Evolutionary conservation across 37 sponge, comb jelly and placozoan species (phyloP).

Genomic region (Hormiphora californensis): DNA sequence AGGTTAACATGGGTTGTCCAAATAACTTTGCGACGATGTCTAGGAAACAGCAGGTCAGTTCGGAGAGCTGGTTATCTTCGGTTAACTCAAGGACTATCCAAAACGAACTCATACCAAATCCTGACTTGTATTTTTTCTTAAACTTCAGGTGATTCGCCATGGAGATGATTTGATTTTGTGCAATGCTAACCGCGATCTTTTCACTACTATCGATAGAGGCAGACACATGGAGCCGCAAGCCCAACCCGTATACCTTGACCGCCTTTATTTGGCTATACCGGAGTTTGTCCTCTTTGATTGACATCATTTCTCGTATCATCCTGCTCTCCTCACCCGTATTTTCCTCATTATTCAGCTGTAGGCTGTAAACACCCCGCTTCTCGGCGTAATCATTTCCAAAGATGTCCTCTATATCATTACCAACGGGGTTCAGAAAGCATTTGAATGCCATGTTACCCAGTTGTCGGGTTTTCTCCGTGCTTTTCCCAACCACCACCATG

Average conservation of each 20-base stretch:
- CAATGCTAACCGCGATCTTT: not conserved
- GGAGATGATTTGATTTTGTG: not conserved
- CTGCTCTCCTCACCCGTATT: not conserved
- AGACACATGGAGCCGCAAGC: not conserved
- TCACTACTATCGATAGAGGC: conserved; percentile 16
- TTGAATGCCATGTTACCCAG: conserved; percentile 18
- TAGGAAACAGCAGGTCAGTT: no score
- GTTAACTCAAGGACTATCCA: not conserved
- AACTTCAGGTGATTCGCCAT: conserved; percentile 45
- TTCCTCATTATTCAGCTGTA: not conserved
- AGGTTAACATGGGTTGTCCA: not conserved
- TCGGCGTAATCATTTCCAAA: not conserved
- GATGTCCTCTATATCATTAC: conserved; percentile 13
- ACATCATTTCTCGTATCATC: not conserved
- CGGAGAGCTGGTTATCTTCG: not conserved
- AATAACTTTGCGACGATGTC: not conserved
- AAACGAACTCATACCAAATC: conserved; percentile 37
- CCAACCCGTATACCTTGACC: conserved; percentile 34
- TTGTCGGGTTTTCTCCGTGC: not conserved
- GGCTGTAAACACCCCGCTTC: not conserved
- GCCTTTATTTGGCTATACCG: not conserved
- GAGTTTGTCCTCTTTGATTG: conserved; percentile 15
- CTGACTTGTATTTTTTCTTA: conserved; percentile 51
- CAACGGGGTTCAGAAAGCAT: conserved; percentile 31
- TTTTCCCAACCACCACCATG: not conserved